A percentile compares a stretch with the other conserved stretches of the same genome.
Conservation (phyloP, 2,888 invertebrate genomes). For the Luperina testacea region DNA sequence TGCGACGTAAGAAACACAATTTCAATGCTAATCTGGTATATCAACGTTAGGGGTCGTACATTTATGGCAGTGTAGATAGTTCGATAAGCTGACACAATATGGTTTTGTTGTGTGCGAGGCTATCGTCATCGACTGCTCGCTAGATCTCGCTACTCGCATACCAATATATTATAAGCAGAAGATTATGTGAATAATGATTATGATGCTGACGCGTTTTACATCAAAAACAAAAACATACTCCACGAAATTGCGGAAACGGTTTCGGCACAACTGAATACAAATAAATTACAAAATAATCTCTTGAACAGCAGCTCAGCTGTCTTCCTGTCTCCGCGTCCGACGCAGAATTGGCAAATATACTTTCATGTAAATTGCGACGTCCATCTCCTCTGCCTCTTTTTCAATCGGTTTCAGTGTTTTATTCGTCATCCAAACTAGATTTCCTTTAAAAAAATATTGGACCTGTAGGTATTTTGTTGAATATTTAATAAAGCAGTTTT, state of each 20-base stretch:
- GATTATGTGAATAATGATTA: conserved; percentile 2
- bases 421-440: conserved; percentile 29
- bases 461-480: not conserved
- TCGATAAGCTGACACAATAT: conserved; percentile 13
- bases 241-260: conserved; percentile 21
- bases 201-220: not conserved
- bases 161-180: not conserved
- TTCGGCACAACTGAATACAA: conserved; percentile 42
- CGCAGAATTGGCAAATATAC: conserved; percentile 66
- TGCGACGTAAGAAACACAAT: conserved; percentile 5
- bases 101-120: not conserved
- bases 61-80: conserved; percentile 2
- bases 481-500: not conserved
- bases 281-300: conserved; percentile 70
- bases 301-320: conserved; percentile 52
- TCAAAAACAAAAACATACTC: conserved; percentile 9
- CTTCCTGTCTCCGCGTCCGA: conserved; percentile 59
- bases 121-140: not conserved
- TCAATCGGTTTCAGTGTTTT: conserved; percentile 40
- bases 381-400: conserved; percentile 52
- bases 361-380: conserved; percentile 67
- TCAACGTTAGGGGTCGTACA: not conserved
- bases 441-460: conserved; percentile 7
- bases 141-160: not conserved
- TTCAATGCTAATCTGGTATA: conserved; percentile 19